Percentiles rank a stretch among this genome's conserved stretches.
These are phyloP conservation scores for Platygyra sinensis DNA, from an alignment of 64 coral and sea anemone genomes.

Conservation along the genomic window DNA sequence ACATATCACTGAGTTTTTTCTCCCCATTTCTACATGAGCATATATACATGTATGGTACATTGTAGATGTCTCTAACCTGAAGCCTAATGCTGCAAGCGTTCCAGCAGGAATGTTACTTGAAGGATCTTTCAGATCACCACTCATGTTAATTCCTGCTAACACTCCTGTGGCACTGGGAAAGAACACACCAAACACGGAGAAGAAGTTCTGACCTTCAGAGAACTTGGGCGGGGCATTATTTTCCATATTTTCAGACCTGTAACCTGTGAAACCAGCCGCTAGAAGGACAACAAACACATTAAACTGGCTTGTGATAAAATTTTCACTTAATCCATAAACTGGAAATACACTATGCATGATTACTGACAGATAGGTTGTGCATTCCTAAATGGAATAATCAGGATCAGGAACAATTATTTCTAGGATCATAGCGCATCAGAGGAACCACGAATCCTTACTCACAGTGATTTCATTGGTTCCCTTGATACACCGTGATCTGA, in stretches of 20 bases:
- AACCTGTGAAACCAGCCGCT: slow-evolving; percentile 98
- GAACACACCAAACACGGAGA: slow-evolving; percentile 95
- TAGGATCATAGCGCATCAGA: too few species aligned
- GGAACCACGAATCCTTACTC: too few species aligned
- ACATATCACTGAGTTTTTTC: too few species aligned
- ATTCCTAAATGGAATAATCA: too few species aligned
- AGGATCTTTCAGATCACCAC: slow-evolving; percentile 94
- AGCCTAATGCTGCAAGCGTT: slow-evolving; percentile 86
- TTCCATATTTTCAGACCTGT: slow-evolving; percentile 92
- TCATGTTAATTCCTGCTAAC: slow-evolving; percentile 99
- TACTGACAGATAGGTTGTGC: too few species aligned
- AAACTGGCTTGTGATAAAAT: not conserved
- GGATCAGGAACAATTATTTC: too few species aligned
- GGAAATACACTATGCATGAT: too few species aligned
- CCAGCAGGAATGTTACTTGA: slow-evolving; percentile 93
- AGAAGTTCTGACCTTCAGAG: slow-evolving; percentile 81
- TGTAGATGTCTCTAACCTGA: slow-evolving; percentile 60
- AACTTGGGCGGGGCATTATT: slow-evolving; percentile 84
- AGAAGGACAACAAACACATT: slow-evolving; percentile 1
- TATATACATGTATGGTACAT: too few species aligned
- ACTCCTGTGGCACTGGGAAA: slow-evolving; percentile 97
- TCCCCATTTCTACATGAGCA: too few species aligned
- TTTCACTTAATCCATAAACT: too few species aligned
- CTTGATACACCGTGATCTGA: too few species aligned
- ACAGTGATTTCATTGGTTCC: too few species aligned